Evolutionary conservation across 1,140 invertebrate genomes (phyloP), one percentile per base, ranked within the genome.

Genomic region (Formica selysi): DNA sequence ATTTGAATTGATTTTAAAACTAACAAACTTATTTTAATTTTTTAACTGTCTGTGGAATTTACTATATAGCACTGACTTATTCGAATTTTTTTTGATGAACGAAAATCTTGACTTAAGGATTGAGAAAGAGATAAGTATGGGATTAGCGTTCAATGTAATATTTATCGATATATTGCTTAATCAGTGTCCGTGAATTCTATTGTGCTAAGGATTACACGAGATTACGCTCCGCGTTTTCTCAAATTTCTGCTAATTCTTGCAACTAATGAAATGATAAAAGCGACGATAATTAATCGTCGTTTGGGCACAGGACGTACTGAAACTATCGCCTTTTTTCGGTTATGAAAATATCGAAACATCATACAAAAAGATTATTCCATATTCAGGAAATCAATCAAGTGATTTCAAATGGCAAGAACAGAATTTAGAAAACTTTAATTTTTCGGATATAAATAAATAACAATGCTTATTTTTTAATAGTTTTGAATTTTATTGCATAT

Each of bases 121-220:
- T 70, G 79, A 85, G 73, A 86, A 64, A 32, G 78, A 78, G 62
- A 85, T 65, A 64, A 84, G 8, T n/a, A n/a, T n/a, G 4, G 4
- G 13, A 74, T 13, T 83, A 83, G 54, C 79, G 26, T 83, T 83
- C 29, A 41, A 19, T 48, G 79, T 83, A 83, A 83, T 83, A 83
- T 74, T 83, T 83, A 83, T 83, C 41, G 41, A 83, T 73, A 81
- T 62, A 74, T 13, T 86, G 59, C 48, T 86, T 68, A 68, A 68
- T 86, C 84, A 65, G 11, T 86, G 74, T 83, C 79, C 54, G 29
- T 70, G 19, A 80, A 19, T 71, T 83, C 48, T 62, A 83, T 38
- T 61, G n/a, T 62, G 11, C 51, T 83, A 81, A 81, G 67, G 16
- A 80, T 68, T 80, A 70, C 48, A 22, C 36, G 48, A 0, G 4